Base-by-base conservation (phyloP, 2,797 vertebrate species). In the Pterois miles region DNA sequence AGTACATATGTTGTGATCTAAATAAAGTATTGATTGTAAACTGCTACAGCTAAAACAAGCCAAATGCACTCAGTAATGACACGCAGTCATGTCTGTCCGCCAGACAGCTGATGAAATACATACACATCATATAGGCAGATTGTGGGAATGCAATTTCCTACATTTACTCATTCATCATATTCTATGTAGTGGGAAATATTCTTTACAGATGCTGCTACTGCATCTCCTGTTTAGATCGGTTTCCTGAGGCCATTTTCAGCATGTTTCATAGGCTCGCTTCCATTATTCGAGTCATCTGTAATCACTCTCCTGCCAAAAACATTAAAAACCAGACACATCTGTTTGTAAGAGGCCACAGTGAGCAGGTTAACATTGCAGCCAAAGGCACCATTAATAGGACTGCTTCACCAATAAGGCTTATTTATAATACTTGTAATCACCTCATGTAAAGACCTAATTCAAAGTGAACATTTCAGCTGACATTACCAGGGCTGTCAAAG, bases 21-120 rank as follows among this genome's bases (percentile, higher is more conserved):
- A 87, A 73, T 74, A n/a, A 86, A 76, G 78, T 66, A 73, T 54
- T 74, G 80, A 89, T 76, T 80, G 77, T 90, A 87, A 91, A 91
- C 82, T 62, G 71, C 79, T 85, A 89, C 36, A 81, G 40, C 80
- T 82, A 70, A 80, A 83, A 76, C n/a, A 54, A 85, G 83, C 29
- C 23, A 86, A 40, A 33, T n/a, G 50, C 29, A 64, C 54, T 5
- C 34, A 27, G 57, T 66, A 62, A 27, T 54, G 72, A 75, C 43
- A 34, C 43, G 48, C 67, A 33, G 57, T 63, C 38, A 67, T 54
- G 40, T 76, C 23, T 50, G 8, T 58, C 58, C 40, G 46, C 43
- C 16, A 20, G n/a, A n/a, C n/a, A n/a, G n/a, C n/a, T n/a, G n/a
- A n/a, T 33, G 8, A 34, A 48, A 36, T 69, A 8, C 14, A 48